Conservation (phyloP, 2,113 vertebrate species). For the Sula dactylatra region DNA sequence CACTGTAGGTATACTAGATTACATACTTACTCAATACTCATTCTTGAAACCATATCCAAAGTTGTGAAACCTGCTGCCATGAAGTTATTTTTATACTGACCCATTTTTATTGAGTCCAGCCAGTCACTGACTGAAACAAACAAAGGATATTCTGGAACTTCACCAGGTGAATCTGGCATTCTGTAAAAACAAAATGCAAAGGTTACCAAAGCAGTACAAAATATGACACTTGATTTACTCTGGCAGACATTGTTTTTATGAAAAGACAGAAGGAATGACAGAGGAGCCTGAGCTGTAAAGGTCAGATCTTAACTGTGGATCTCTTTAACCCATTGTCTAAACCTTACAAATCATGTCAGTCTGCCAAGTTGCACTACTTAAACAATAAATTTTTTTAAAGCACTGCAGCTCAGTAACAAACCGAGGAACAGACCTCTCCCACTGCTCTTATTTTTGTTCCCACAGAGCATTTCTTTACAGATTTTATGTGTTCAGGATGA, state of each 20-base stretch:
- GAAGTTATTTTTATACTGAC: conserved; percentile 95
- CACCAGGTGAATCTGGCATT: conserved; percentile 90
- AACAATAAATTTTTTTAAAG: background rate
- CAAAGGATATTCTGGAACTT: conserved; percentile 89
- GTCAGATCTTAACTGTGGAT: background rate
- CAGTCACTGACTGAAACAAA: conserved; percentile 94
- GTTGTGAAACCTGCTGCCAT: conserved; percentile 91
- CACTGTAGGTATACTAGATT: background rate
- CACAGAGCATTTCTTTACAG: background rate
- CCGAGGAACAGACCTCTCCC: background rate
- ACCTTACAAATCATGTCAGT: background rate
- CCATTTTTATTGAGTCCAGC: conserved; percentile 98
- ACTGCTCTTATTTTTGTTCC: background rate
- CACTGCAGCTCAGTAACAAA: background rate
- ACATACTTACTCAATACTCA: conserved; percentile 93
- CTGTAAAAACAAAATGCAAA: conserved; percentile 58
- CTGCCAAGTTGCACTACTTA: background rate
- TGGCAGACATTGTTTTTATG: background rate
- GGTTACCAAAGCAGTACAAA: background rate
- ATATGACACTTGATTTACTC: background rate
- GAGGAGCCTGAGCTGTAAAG: background rate
- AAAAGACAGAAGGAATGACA: background rate
- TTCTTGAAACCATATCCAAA: conserved; percentile 91
- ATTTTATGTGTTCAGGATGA: background rate
- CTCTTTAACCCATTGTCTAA: background rate